A percentile compares a stretch with the other conserved stretches of the same genome.
phyloP scores from a whole-genome alignment of 2,797 vertebrate genomes.

The Mus caroli region DNA sequence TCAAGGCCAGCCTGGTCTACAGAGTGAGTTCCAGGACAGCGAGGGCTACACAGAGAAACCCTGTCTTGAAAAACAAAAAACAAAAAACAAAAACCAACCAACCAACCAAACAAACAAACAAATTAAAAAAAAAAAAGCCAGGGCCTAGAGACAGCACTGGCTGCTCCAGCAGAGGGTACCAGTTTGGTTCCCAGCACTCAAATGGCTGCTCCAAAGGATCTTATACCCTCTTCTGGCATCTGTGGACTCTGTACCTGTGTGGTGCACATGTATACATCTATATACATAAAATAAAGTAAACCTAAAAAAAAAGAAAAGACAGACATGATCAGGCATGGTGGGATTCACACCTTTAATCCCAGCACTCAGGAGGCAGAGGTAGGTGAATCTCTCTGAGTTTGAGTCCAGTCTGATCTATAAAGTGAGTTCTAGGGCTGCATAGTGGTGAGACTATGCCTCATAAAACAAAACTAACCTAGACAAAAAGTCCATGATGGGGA shows the following conservation, averaged over 20 bases:
- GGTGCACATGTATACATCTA: not conserved
- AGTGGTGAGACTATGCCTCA: not conserved
- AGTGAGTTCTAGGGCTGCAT: not conserved
- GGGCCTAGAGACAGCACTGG: not conserved
- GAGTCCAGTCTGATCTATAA: not conserved
- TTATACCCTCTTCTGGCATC: not conserved
- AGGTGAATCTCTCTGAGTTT: not conserved
- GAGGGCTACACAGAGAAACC: no score
- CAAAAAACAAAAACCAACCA: no score
- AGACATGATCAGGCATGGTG: not conserved
- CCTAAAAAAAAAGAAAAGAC: no score
- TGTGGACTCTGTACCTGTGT: not conserved
- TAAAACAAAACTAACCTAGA: not conserved
- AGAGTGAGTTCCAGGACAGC: no score
- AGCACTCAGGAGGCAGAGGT: not conserved
- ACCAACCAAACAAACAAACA: no score
- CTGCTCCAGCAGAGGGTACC: not conserved
- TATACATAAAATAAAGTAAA: not conserved
- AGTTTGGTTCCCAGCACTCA: not conserved
- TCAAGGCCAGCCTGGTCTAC: no score
- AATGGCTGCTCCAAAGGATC: not conserved
- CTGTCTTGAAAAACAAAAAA: no score
- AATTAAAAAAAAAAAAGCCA: not conserved
- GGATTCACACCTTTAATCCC: not conserved
- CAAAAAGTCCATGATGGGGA: no score